phyloP scores from a whole-genome alignment of 1,140 invertebrate species.

The Lerema accius region DNA sequence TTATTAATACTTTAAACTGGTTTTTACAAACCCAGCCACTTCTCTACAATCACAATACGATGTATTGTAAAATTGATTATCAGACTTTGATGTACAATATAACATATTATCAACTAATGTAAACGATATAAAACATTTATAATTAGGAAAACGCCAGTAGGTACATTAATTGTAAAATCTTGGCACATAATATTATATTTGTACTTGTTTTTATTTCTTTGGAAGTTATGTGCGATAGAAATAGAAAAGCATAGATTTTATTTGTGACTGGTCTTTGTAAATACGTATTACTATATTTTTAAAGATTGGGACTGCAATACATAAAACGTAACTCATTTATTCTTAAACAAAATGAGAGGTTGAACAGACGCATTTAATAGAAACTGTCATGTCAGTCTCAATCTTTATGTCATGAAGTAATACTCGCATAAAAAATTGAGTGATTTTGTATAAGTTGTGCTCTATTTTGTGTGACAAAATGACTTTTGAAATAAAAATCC shows the following conservation, averaged over 20 bases:
- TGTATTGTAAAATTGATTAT: neutral
- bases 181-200: constrained; percentile 44
- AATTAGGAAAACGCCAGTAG: constrained; percentile 33
- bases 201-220: constrained; percentile 43
- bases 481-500: too few species aligned
- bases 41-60: neutral
- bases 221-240: constrained; percentile 31
- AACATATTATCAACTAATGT: constrained; percentile 12
- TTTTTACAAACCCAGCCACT: neutral
- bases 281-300: too few species aligned
- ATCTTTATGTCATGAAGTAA: too few species aligned
- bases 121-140: constrained; percentile 26
- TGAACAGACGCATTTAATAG: too few species aligned
- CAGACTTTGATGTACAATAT: constrained; percentile 12
- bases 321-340: too few species aligned
- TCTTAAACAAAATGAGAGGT: too few species aligned
- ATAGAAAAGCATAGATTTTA: neutral
- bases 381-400: too few species aligned
- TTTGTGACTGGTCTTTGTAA: neutral
- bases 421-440: too few species aligned
- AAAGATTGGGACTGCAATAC: too few species aligned
- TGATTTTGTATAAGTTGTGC: too few species aligned
- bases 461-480: too few species aligned
- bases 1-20: neutral
- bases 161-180: constrained; percentile 35